Conservation (phyloP, 2,888 invertebrate genomes). For the Lissonota sp. region DNA sequence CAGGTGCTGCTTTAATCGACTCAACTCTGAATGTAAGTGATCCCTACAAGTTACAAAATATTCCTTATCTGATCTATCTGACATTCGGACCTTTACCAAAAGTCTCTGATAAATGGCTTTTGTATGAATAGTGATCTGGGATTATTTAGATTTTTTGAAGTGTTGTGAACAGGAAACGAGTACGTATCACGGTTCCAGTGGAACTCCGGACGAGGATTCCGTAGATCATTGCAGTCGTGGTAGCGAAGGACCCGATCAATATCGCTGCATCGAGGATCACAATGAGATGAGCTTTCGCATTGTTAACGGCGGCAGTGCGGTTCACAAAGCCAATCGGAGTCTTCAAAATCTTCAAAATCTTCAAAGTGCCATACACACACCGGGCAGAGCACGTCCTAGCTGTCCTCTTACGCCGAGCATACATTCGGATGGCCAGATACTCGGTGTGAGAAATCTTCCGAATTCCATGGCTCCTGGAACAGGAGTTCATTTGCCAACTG, state of each 20-base stretch:
- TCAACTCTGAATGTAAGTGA: slow-evolving; percentile 78
- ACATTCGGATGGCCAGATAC: slow-evolving; percentile 76
- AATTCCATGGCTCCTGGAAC: slow-evolving; percentile 70
- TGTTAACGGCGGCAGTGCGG: slow-evolving; percentile 68
- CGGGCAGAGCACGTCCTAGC: slow-evolving; percentile 55
- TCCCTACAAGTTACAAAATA: background rate
- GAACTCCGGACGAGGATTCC: slow-evolving; percentile 62
- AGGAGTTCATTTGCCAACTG: slow-evolving; percentile 64
- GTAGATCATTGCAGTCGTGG: slow-evolving; percentile 57
- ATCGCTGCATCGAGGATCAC: slow-evolving; percentile 58
- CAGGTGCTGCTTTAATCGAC: slow-evolving; percentile 80
- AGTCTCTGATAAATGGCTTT: too few relatives aligned
- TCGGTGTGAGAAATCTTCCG: slow-evolving; percentile 78
- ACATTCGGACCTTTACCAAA: too few relatives aligned
- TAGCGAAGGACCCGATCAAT: slow-evolving; percentile 53
- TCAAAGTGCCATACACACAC: slow-evolving; percentile 72
- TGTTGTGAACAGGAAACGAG: slow-evolving; percentile 55
- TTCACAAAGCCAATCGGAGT: slow-evolving; percentile 77
- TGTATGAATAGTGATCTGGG: too few relatives aligned
- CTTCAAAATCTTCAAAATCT: slow-evolving; percentile 75
- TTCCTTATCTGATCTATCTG: too few relatives aligned
- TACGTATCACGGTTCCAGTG: slow-evolving; percentile 61
- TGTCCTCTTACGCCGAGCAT: slow-evolving; percentile 61
- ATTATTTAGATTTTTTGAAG: background rate
- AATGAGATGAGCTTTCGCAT: slow-evolving; percentile 42